Evolutionary conservation across 2,797 vertebrate genomes (phyloP).

Genomic region (Myotis daubentonii): DNA sequence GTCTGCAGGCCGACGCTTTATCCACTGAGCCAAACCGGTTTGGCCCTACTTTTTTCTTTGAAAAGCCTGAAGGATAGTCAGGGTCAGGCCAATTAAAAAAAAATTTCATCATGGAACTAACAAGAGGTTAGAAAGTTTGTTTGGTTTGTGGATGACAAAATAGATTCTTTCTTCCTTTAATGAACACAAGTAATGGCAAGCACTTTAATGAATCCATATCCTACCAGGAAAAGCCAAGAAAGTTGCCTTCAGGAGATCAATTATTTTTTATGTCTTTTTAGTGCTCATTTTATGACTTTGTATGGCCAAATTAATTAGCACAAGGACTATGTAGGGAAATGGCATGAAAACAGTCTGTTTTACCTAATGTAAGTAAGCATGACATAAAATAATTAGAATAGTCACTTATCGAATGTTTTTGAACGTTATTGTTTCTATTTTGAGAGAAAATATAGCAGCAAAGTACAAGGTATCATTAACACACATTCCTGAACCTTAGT

Average conservation of each 20-base stretch:
- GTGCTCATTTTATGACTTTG: conserved; percentile 60
- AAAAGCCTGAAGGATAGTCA: conserved; percentile 26
- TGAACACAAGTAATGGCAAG: conserved; percentile 65
- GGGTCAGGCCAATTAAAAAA: conserved; percentile 70
- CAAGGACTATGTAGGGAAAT: conserved; percentile 19
- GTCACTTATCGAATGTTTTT: background rate
- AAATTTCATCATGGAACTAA: conserved; percentile 8
- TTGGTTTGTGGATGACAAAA: conserved; percentile 72
- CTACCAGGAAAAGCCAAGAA: conserved; percentile 49
- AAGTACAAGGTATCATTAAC: background rate
- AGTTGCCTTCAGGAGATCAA: conserved; percentile 76
- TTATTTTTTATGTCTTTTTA: conserved; percentile 79
- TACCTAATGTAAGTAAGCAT: conserved; percentile 51
- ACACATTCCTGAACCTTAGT: background rate
- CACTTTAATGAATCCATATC: conserved; percentile 72
- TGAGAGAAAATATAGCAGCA: background rate
- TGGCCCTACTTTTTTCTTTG: background rate
- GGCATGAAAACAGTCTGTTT: conserved; percentile 33
- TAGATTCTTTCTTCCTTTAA: conserved; percentile 72
- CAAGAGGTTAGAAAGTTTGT: conserved; percentile 70
- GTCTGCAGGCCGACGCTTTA: too few species aligned
- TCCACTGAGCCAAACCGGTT: too few species aligned
- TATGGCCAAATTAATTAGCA: conserved; percentile 70
- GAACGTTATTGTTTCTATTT: conserved; percentile 4
- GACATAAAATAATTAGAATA: conserved; percentile 64